phyloP scores from a whole-genome alignment of 2,113 vertebrate species.

The Pantherophis guttatus region DNA sequence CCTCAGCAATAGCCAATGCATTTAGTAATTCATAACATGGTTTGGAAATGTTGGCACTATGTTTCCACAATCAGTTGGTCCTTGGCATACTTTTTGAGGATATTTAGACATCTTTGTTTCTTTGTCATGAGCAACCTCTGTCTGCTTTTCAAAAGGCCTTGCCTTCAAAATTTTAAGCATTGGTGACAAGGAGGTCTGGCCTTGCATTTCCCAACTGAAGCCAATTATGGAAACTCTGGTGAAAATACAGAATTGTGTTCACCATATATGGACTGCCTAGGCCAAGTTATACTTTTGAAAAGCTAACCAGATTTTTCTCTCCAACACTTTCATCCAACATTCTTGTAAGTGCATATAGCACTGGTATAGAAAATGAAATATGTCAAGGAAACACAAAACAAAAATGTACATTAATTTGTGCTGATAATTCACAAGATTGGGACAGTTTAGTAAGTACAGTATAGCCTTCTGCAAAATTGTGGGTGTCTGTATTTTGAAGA shows the following conservation, averaged over 20 bases:
- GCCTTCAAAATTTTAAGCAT: neutral
- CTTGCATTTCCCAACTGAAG: neutral
- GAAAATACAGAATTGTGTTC: neutral
- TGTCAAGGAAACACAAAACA: neutral
- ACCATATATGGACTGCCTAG: neutral
- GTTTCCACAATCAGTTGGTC: neutral
- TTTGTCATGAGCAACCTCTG: neutral
- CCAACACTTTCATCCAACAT: neutral
- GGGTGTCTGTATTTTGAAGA: slow-evolving; percentile 14
- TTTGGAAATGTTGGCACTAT: neutral
- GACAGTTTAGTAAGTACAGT: neutral
- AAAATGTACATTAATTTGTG: neutral
- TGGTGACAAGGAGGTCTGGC: neutral
- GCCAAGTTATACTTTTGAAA: neutral
- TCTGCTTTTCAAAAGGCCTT: neutral
- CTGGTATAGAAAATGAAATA: neutral
- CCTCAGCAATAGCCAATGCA: neutral
- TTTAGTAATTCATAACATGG: neutral
- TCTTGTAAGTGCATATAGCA: neutral
- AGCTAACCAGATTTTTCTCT: neutral
- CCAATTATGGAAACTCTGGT: neutral
- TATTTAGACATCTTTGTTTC: neutral
- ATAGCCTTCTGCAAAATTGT: fast-evolving
- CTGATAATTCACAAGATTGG: neutral
- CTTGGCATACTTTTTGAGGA: neutral